Percentiles rank a stretch among this genome's conserved stretches.
phyloP scores from a whole-genome alignment of 2,888 invertebrate species.

The Aleiodes testaceus region DNA sequence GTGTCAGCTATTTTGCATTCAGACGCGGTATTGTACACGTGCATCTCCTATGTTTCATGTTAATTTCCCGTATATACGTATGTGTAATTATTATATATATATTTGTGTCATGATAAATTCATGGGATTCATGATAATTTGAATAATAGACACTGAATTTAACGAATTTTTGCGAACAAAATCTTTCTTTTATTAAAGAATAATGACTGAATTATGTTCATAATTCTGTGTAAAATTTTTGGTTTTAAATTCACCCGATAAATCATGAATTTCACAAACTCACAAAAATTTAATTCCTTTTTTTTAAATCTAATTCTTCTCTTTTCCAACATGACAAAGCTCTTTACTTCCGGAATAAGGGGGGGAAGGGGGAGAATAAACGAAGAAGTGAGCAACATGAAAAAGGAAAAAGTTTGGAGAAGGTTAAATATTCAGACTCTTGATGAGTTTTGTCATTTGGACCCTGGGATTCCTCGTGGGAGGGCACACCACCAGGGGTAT shows the following conservation, averaged over 20 bases:
- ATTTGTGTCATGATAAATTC: too few relatives aligned
- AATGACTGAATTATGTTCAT: neutral
- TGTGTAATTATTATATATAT: slow-evolving; percentile 16
- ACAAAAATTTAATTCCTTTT: too few relatives aligned
- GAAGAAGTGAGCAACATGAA: slow-evolving; percentile 4
- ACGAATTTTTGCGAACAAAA: too few relatives aligned
- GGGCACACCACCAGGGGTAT: slow-evolving; percentile 27
- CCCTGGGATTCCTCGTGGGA: slow-evolving; percentile 26
- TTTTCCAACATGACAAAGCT: too few relatives aligned
- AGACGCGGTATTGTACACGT: slow-evolving; percentile 44
- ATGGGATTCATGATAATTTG: too few relatives aligned
- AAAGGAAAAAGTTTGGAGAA: neutral
- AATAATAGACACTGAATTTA: too few relatives aligned
- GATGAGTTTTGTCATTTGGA: slow-evolving; percentile 33
- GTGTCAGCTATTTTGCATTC: slow-evolving; percentile 51
- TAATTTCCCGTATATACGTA: slow-evolving; percentile 26
- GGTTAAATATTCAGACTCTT: slow-evolving; percentile 29
- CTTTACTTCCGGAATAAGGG: too few relatives aligned
- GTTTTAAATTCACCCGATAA: too few relatives aligned
- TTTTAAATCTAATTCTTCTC: too few relatives aligned
- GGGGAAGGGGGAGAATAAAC: neutral
- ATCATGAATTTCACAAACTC: too few relatives aligned
- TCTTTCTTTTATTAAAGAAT: too few relatives aligned
- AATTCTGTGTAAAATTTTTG: too few relatives aligned
- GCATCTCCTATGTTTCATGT: slow-evolving; percentile 33